A percentile compares a stretch with the other conserved stretches of the same genome.
phyloP scores from a whole-genome alignment of 2,888 invertebrate genomes.

The Agonopterix subpropinquella region DNA sequence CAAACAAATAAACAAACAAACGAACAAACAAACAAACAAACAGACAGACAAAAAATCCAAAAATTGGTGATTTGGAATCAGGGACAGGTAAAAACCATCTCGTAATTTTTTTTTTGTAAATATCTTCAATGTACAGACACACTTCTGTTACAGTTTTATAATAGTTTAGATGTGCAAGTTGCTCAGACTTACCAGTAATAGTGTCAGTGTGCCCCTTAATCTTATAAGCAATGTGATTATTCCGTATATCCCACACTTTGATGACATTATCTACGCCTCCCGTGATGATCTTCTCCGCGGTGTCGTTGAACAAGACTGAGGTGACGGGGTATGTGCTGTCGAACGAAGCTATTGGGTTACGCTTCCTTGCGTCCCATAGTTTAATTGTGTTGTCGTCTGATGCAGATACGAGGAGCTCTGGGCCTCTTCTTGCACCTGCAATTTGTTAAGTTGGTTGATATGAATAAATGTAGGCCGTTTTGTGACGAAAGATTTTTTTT shows the following conservation, averaged over 20 bases:
- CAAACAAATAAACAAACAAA: too few species aligned
- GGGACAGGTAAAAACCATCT: too few species aligned
- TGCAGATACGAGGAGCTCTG: slow-evolving; percentile 92
- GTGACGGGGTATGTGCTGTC: slow-evolving; percentile 88
- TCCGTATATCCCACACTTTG: slow-evolving; percentile 98
- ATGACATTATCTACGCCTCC: slow-evolving; percentile 98
- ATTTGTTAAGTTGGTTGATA: background rate
- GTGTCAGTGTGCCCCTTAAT: slow-evolving; percentile 97
- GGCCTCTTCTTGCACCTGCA: slow-evolving; percentile 88
- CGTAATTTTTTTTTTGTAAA: too few species aligned
- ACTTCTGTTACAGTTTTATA: too few species aligned
- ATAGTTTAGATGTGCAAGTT: too few species aligned
- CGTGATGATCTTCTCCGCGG: slow-evolving; percentile 94
- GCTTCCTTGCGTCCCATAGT: slow-evolving; percentile 94
- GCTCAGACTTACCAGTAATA: slow-evolving; percentile 80
- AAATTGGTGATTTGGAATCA: too few species aligned
- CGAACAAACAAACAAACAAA: too few species aligned
- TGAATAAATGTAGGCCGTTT: too few species aligned
- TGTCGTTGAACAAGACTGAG: slow-evolving; percentile 95
- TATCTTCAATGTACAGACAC: too few species aligned
- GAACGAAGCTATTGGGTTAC: slow-evolving; percentile 83
- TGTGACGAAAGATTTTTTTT: too few species aligned
- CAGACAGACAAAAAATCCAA: too few species aligned
- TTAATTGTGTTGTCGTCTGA: slow-evolving; percentile 96
- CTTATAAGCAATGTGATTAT: slow-evolving; percentile 87